phyloP scores from a whole-genome alignment of 2,113 vertebrate species.

The Leucopternis melanops region DNA sequence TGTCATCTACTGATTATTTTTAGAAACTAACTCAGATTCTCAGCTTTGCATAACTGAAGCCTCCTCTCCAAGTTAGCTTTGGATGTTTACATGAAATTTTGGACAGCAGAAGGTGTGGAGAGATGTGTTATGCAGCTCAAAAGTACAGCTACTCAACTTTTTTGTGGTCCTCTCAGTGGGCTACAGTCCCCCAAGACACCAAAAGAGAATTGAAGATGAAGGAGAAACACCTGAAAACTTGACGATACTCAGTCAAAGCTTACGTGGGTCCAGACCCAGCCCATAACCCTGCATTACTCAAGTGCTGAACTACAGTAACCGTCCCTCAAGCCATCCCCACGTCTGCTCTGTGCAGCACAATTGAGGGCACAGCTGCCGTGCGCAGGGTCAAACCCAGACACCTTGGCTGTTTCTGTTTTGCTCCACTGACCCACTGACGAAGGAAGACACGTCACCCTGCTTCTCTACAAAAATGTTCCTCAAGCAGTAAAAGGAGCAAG shows the following conservation, averaged over 20 bases:
- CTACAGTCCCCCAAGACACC: neutral
- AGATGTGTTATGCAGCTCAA: neutral
- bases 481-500: neutral
- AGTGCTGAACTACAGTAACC: neutral
- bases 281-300: accelerated
- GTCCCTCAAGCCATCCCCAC: neutral
- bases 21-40: neutral
- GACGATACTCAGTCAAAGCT: neutral
- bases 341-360: neutral
- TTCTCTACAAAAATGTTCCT: neutral
- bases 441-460: neutral
- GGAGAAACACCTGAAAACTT: neutral
- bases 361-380: accelerated
- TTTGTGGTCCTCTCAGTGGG: neutral
- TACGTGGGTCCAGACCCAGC: neutral
- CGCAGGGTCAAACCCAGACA: neutral
- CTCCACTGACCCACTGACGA: neutral
- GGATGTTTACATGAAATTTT: neutral
- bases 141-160: neutral
- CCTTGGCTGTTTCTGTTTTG: neutral
- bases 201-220: neutral
- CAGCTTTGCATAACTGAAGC: neutral
- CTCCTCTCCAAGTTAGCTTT: neutral
- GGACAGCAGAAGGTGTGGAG: neutral
- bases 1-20: neutral